These are phyloP conservation scores for Erythrocebus patas DNA, from an alignment of 2,113 vertebrate species.

Conservation along the genomic window DNA sequence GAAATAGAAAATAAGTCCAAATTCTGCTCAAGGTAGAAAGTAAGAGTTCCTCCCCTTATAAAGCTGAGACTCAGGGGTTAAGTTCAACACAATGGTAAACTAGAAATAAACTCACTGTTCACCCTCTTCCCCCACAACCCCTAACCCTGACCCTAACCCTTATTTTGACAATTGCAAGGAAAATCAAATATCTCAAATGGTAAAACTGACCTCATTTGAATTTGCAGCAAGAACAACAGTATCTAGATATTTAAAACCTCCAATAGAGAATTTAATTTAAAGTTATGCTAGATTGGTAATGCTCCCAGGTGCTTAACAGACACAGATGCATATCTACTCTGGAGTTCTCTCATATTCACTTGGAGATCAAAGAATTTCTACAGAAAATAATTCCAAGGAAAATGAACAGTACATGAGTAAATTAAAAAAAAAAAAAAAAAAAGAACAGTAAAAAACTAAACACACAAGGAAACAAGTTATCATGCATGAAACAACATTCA, in stretches of 20 bases:
- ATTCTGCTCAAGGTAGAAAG: neutral
- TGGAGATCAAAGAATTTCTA: neutral
- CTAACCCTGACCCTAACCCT: neutral
- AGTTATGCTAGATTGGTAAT: neutral
- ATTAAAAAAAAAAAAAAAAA: neutral
- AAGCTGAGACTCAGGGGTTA: neutral
- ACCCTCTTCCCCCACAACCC: neutral
- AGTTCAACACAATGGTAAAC: neutral
- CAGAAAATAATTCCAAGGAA: neutral
- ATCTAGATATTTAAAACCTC: conserved; percentile 18
- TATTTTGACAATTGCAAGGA: neutral
- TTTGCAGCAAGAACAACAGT: neutral
- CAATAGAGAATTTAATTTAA: neutral
- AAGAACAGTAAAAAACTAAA: neutral
- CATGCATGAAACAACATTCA: neutral
- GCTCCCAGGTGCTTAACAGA: neutral
- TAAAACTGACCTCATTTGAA: neutral
- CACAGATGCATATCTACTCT: neutral
- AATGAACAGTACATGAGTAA: neutral
- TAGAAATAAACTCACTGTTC: neutral
- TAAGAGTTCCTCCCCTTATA: neutral
- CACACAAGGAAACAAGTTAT: neutral
- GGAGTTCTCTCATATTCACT: neutral
- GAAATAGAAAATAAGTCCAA: neutral
- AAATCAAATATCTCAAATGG: neutral